phyloP scores from a whole-genome alignment of 2,113 vertebrate genomes.

The Reinhardtius hippoglossoides region DNA sequence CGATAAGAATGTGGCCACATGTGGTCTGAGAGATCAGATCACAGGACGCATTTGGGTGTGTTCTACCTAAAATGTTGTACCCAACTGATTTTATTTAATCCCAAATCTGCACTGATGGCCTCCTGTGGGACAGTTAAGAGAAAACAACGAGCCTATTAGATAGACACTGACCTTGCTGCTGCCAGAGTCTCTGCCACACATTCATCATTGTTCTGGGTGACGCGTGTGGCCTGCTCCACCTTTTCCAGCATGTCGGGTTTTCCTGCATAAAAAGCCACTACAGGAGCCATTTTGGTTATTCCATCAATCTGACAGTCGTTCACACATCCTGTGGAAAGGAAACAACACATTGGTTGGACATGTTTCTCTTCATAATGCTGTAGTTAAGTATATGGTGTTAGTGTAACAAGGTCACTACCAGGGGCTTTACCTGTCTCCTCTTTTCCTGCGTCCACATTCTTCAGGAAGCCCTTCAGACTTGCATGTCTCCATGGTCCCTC shows the following conservation, averaged over 20 bases:
- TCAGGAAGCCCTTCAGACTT: constrained; percentile 80
- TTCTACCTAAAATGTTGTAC: too few species aligned
- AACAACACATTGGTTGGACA: constrained; percentile 2
- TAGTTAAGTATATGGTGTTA: background rate
- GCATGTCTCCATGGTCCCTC: constrained; percentile 82
- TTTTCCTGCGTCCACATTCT: constrained; percentile 79
- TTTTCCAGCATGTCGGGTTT: constrained; percentile 79
- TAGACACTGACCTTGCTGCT: constrained; percentile 74
- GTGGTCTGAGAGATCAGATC: too few species aligned
- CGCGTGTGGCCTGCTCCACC: constrained; percentile 74
- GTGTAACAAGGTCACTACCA: background rate
- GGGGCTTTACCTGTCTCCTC: constrained; percentile 74
- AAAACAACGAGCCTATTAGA: background rate
- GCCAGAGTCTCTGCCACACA: constrained; percentile 81
- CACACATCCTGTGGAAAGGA: constrained; percentile 69
- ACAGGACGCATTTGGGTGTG: too few species aligned
- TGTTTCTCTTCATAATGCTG: background rate
- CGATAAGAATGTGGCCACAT: too few species aligned
- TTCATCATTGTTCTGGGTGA: constrained; percentile 82
- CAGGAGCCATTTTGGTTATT: constrained; percentile 78
- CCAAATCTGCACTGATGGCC: background rate
- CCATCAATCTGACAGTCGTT: constrained; percentile 81
- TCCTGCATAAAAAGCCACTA: constrained; percentile 82
- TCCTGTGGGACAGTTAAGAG: background rate
- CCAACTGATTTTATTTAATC: background rate